A percentile compares a stretch with the other conserved stretches of the same genome.
These are phyloP conservation scores for Proctacanthus coquilletti DNA, from an alignment of 1,140 invertebrate genomes.

Conservation along the genomic window DNA sequence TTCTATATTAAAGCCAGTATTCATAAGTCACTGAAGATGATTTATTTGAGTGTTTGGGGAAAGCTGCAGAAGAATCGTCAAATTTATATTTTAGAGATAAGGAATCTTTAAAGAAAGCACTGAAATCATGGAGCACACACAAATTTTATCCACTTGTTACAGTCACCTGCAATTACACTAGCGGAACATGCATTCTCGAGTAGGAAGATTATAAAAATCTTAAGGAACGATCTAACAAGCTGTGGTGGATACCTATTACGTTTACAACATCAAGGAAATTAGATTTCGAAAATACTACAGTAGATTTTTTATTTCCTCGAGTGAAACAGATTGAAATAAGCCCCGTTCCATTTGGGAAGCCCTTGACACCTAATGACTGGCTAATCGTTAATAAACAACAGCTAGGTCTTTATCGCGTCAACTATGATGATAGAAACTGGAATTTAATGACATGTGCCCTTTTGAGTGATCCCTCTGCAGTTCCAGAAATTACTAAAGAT, in stretches of 20 bases:
- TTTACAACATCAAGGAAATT: conserved; percentile 31
- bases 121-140: conserved; percentile 61
- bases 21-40: not conserved
- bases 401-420: conserved; percentile 33
- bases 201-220: not conserved
- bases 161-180: conserved; percentile 28
- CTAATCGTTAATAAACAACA: conserved; percentile 5
- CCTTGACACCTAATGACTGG: conserved; percentile 15
- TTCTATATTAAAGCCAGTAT: not conserved
- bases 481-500: no score
- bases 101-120: conserved; percentile 29
- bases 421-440: conserved; percentile 33
- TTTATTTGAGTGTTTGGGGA: not conserved
- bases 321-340: conserved; percentile 2
- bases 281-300: conserved; percentile 32
- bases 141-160: conserved; percentile 50
- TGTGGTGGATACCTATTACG: conserved; percentile 40
- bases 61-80: not conserved
- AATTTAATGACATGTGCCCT: conserved; percentile 28
- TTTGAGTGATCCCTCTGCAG: no score
- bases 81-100: not conserved
- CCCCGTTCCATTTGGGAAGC: conserved; percentile 14
- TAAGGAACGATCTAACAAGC: not conserved
- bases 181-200: conserved; percentile 8
- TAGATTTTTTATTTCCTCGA: conserved; percentile 16